Evolutionary conservation across 2,888 invertebrate species (phyloP), one percentile per base, ranked within the genome.

Genomic region (Euzetes globulus): DNA sequence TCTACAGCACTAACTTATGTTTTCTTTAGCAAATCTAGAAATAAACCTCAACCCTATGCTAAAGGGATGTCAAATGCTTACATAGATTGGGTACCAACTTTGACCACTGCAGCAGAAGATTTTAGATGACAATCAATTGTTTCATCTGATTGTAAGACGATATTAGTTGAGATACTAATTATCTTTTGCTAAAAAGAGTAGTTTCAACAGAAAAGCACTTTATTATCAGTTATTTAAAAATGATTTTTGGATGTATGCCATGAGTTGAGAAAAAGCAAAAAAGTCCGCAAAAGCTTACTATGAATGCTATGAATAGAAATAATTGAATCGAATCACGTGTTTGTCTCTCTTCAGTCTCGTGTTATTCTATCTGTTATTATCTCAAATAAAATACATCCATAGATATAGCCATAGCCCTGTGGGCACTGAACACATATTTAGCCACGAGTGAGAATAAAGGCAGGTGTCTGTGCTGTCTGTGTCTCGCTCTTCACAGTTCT

Each of bases 191-290:
- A 33, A 33, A 33, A 33, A 33, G 33, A 33, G 33, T 6, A 33
- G 33, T 33, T 33, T 33, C 5, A 6, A 6, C 33, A 6, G 5
- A 33, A 33, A 33, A 33, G 15, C 50, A 50, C 6, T 55, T 55
- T 19, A 22, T 22, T 55, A 55, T 55, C 55, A 22, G 22, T 55
- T 22, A 55, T 55, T 55, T 55, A 55, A 55, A 25, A n/a, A 33
- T 63, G 63, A 63, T 13, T 27, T 63, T 63, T 63, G 63, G 63
- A 63, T 63, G 27, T n/a, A n/a, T 63, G 63, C 63, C 63, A 63
- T 63, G 11, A 29, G 3, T 29, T 2, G 6, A 7, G 1, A 13
- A 11, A 58, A 13, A 7, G 3, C 47, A 5, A 47, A 47, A 47
- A 47, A 9, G 3, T n/a, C 2, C 4, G 7, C 19, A 5, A 63